Evolutionary conservation across 2,888 invertebrate genomes (phyloP).

Genomic region (Lordiphosa fenestrarum): DNA sequence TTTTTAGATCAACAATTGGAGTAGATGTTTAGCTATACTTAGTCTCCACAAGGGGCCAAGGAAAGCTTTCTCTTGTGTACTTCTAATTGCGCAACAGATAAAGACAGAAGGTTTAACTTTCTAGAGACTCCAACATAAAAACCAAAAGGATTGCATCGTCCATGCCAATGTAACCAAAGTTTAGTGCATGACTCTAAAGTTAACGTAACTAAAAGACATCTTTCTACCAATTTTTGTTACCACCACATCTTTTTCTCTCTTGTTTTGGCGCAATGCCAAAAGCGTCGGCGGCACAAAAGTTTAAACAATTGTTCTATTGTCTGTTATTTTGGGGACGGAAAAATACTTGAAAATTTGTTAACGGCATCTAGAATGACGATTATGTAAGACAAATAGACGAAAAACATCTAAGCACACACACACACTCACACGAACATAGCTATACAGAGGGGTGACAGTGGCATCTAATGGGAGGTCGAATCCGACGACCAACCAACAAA

Average conservation of each 20-base stretch:
- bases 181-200: too few relatives aligned
- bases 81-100: too few relatives aligned
- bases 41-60: too few relatives aligned
- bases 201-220: not conserved
- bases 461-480: conserved; percentile 60
- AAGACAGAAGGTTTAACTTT: too few relatives aligned
- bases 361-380: conserved; percentile 73
- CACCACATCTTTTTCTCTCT: conserved; percentile 11
- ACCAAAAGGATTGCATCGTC: too few relatives aligned
- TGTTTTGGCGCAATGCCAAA: conserved; percentile 62
- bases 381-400: conserved; percentile 68
- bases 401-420: conserved; percentile 69
- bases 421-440: not conserved
- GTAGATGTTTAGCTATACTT: too few relatives aligned
- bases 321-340: conserved; percentile 59
- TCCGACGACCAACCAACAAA: conserved; percentile 2
- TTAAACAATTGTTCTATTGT: conserved; percentile 75
- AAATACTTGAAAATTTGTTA: conserved; percentile 39
- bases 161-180: too few relatives aligned
- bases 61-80: too few relatives aligned
- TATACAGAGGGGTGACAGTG: conserved; percentile 18
- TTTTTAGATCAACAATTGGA: too few relatives aligned
- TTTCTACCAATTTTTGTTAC: conserved; percentile 20
- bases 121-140: too few relatives aligned
- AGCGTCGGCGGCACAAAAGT: conserved; percentile 47